Evolutionary conservation across 1,140 invertebrate genomes (phyloP).

Genomic region (Aleiodes sp.): DNA sequence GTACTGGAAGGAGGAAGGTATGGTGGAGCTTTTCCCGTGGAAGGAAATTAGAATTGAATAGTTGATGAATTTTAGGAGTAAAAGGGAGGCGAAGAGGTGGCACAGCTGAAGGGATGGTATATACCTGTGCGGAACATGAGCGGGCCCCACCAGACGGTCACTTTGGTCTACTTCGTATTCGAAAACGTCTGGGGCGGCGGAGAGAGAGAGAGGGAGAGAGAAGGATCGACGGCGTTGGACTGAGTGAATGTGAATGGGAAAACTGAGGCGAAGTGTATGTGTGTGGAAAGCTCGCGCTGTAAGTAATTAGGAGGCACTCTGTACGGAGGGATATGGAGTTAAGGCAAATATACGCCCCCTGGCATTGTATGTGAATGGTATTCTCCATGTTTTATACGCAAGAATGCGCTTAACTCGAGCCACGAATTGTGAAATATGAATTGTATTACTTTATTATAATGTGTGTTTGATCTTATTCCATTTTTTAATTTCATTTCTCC

Average conservation of each 20-base stretch:
- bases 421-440: constrained; percentile 28
- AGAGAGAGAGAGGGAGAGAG: background rate
- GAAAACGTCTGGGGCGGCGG: background rate
- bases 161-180: constrained; percentile 23
- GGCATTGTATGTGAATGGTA: background rate
- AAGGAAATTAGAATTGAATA: constrained; percentile 59
- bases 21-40: constrained; percentile 33
- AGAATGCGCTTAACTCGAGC: constrained; percentile 50
- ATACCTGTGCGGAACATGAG: constrained; percentile 20
- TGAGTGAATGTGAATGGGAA: constrained; percentile 22
- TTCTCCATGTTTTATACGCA: constrained; percentile 46
- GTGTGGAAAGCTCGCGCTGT: constrained; percentile 29
- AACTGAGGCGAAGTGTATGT: background rate
- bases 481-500: too few relatives aligned
- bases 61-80: constrained; percentile 57
- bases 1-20: background rate
- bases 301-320: constrained; percentile 53
- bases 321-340: constrained; percentile 47
- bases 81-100: background rate
- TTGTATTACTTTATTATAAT: constrained; percentile 2
- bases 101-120: background rate
- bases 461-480: too few relatives aligned
- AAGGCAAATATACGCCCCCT: constrained; percentile 50
- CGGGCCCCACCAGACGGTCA: constrained; percentile 25
- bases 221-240: constrained; percentile 16